Evolutionary conservation across 2,797 vertebrate species (phyloP).

Genomic region (Harpagifer antarcticus): DNA sequence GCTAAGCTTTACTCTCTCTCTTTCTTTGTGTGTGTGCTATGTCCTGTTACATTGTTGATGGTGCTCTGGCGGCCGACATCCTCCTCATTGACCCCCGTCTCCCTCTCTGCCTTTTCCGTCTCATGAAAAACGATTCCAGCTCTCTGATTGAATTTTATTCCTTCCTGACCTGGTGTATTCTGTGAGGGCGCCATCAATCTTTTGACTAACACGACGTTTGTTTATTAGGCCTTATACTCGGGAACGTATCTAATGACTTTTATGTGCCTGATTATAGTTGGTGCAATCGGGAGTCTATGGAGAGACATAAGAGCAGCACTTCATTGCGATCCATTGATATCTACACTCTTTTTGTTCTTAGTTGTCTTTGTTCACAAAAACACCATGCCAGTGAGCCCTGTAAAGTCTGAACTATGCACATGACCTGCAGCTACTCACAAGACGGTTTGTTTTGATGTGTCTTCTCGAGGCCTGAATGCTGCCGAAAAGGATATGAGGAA

Average conservation of each 20-base stretch:
- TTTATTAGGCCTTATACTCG: conserved; percentile 87
- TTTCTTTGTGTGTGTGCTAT: conserved; percentile 31
- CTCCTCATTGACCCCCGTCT: conserved; percentile 86
- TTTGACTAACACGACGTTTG: conserved; percentile 92
- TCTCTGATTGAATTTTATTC: conserved; percentile 92
- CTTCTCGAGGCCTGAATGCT: conserved; percentile 6
- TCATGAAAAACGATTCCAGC: conserved; percentile 90
- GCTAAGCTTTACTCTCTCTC: neutral
- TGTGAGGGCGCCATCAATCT: conserved; percentile 91
- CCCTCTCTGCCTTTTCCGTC: conserved; percentile 86
- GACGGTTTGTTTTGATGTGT: conserved; percentile 9
- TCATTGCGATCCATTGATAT: neutral
- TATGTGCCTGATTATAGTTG: conserved; percentile 82
- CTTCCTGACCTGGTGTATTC: conserved; percentile 91
- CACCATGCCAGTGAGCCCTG: neutral
- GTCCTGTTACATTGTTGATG: conserved; percentile 79
- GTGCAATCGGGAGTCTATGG: conserved; percentile 42
- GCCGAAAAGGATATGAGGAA: neutral
- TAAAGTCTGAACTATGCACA: neutral
- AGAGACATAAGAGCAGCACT: conserved; percentile 10
- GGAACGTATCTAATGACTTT: conserved; percentile 89
- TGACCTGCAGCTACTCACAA: neutral
- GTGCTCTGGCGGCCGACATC: conserved; percentile 83
- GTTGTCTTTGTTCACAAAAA: neutral
- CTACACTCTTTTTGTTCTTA: neutral